Base-by-base conservation (phyloP, 1,140 invertebrate species). In the Drosophila orena region DNA sequence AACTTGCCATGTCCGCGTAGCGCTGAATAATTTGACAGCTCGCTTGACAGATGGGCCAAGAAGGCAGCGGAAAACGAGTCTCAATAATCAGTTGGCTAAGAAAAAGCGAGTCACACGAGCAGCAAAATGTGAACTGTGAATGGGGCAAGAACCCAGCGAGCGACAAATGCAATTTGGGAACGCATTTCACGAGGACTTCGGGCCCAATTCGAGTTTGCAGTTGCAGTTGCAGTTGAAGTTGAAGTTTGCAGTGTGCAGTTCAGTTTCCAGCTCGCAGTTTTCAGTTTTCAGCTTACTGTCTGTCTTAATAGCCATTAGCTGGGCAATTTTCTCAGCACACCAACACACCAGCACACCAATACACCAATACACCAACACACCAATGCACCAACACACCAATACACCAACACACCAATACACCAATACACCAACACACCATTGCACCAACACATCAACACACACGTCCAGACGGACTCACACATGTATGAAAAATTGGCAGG, bases 1-100 rank as follows among this genome's bases (percentile, higher is more conserved):
- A 77, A 77, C 74, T 85, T 85, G 77, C 70, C 68, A 86, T 81
- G 81, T 80, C 81, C 66, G 77, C 44, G 77, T 74, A 80, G 61
- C 81, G 81, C 81, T 86, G 85, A 81, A 86, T 81, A 85, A 85
- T 85, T 85, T 85, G 81, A 85, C 81, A 85, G 81, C 68, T 77
- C 74, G 47, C 69, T 77, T 85, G 81, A 85, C 81, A 81, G 81
- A 85, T 85, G 81, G 83, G 77, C 65, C 65, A 49, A 17, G 15
- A 44, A 57, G 53, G 52, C 35, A 20, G 14, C 14, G 37, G 42
- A 56, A 47, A 58, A 11, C 15, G 56, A 30, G 35, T 30, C 62
- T 52, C 81, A 85, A 85, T 85, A 85, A 85, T 85, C 86, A 85
- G 85, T 85, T 85, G 85, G 73, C 81, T 71, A 79, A 80, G 71